A percentile compares a stretch with the other conserved stretches of the same genome.
phyloP scores from a whole-genome alignment of 2,888 invertebrate species.

The Tetropium fuscum region DNA sequence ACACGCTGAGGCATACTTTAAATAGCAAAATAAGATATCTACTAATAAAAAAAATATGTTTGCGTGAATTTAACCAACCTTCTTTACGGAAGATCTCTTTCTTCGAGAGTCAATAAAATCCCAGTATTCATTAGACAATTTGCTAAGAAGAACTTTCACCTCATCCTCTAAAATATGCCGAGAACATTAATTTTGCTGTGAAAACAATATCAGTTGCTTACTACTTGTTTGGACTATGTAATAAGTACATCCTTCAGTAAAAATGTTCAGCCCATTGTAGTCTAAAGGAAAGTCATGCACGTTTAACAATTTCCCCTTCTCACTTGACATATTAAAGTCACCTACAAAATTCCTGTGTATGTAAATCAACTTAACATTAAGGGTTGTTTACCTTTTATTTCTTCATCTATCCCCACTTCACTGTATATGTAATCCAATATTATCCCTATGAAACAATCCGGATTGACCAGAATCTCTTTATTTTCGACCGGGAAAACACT shows the following conservation, averaged over 20 bases:
- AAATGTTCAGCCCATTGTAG: slow-evolving; percentile 31
- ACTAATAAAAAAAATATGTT: slow-evolving; percentile 5
- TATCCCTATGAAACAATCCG: slow-evolving; percentile 61
- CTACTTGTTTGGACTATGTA: slow-evolving; percentile 29
- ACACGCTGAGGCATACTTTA: no score
- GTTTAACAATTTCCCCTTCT: slow-evolving; percentile 26
- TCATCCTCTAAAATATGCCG: not conserved
- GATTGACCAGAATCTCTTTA: slow-evolving; percentile 60
- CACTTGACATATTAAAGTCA: slow-evolving; percentile 32
- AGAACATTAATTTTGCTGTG: not conserved
- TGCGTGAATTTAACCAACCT: not conserved
- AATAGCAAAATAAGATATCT: no score
- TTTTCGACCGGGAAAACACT: slow-evolving; percentile 17
- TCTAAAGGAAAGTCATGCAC: slow-evolving; percentile 21
- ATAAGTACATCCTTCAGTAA: slow-evolving; percentile 33
- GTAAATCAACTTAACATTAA: not conserved
- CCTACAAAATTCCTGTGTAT: slow-evolving; percentile 24
- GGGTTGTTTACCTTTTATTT: slow-evolving; percentile 28
- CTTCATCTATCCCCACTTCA: slow-evolving; percentile 34
- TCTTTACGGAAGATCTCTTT: slow-evolving; percentile 18
- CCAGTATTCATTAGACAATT: slow-evolving; percentile 33
- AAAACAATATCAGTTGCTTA: not conserved
- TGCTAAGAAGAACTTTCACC: slow-evolving; percentile 33
- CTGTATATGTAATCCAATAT: slow-evolving; percentile 59
- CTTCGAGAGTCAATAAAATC: slow-evolving; percentile 27